A percentile compares a stretch with the other conserved stretches of the same genome.
Evolutionary conservation across 2,797 vertebrate species (phyloP).

Genomic region (Phylloscopus collybita): DNA sequence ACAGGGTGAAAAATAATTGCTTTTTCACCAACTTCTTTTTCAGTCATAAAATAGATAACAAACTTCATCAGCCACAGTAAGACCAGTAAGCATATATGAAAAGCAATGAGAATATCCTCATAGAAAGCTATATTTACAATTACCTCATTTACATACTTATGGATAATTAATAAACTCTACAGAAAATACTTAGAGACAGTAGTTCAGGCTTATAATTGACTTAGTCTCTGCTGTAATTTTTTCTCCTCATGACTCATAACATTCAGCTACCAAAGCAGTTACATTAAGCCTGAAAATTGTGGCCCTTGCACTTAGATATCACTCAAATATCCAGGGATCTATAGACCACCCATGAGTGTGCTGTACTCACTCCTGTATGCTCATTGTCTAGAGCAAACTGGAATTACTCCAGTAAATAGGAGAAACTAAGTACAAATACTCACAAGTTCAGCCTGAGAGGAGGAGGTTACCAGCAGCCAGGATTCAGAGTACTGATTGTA

Average conservation of each 20-base stretch:
- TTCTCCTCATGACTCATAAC: neutral
- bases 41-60: neutral
- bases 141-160: neutral
- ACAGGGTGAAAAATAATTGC: neutral
- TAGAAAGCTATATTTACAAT: neutral
- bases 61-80: neutral
- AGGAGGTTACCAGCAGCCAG: neutral
- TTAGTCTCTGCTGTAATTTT: neutral
- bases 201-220: neutral
- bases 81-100: neutral
- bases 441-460: neutral
- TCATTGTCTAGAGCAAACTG: neutral
- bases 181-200: neutral
- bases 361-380: neutral
- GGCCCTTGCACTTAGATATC: neutral
- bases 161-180: neutral
- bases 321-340: neutral
- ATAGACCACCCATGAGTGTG: fast-evolving
- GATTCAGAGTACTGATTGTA: neutral
- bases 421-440: neutral
- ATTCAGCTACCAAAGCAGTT: neutral
- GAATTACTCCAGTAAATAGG: neutral
- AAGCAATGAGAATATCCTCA: neutral
- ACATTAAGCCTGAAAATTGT: neutral
- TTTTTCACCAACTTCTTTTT: neutral